phyloP scores from a whole-genome alignment of 2,888 invertebrate species.

The Metalampra italica region DNA sequence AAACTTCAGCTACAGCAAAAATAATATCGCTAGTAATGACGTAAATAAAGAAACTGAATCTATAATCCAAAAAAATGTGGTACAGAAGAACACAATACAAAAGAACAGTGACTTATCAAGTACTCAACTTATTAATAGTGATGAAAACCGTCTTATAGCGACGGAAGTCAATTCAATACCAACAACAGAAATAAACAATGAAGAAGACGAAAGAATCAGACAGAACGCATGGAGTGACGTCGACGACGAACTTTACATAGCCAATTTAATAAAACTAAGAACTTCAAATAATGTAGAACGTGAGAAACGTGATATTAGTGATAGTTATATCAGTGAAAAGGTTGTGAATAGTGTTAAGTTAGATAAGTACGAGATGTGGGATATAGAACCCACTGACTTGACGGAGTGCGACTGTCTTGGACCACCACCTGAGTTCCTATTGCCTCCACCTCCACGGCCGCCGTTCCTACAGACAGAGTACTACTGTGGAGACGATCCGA shows the following conservation, averaged over 20 bases:
- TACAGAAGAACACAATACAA: conserved; percentile 32
- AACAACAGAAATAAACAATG: conserved; percentile 22
- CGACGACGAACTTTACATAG: conserved; percentile 74
- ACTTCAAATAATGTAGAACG: conserved; percentile 68
- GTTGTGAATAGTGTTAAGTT: conserved; percentile 78
- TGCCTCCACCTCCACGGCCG: conserved; percentile 86
- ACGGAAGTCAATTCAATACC: conserved; percentile 23
- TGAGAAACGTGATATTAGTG: conserved; percentile 70
- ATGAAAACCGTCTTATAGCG: conserved; percentile 52
- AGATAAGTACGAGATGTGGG: conserved; percentile 82
- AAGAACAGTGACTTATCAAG: conserved; percentile 23
- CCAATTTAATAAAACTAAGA: conserved; percentile 62
- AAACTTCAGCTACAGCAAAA: conserved; percentile 16
- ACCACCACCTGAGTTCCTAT: conserved; percentile 85
- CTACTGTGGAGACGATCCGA: conserved; percentile 84
- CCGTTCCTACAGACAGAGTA: conserved; percentile 84
- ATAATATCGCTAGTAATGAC: conserved; percentile 14
- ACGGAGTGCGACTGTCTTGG: conserved; percentile 87
- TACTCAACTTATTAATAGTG: conserved; percentile 16
- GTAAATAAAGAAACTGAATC: conserved; percentile 5
- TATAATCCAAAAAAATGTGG: conserved; percentile 21
- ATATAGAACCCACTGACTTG: conserved; percentile 83
- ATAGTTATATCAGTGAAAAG: conserved; percentile 70
- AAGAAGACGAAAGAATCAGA: conserved; percentile 60
- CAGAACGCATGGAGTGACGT: conserved; percentile 71